These are phyloP conservation scores for Amblyornis subalaris DNA, from an alignment of 2,113 vertebrate species.

Conservation along the genomic window DNA sequence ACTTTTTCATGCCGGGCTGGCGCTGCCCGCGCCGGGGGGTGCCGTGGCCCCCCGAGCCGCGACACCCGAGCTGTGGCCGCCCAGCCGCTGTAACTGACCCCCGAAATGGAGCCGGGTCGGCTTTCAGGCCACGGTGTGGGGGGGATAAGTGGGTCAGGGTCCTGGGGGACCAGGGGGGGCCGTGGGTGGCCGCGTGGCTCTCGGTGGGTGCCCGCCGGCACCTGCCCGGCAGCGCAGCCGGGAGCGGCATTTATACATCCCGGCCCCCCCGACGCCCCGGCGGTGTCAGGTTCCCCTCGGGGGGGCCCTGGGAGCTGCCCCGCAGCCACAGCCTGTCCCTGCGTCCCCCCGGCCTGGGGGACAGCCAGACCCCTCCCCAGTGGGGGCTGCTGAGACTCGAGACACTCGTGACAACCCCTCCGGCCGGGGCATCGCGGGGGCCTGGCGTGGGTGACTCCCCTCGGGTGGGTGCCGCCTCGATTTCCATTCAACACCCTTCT, in stretches of 20 bases:
- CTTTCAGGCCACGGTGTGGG: neutral
- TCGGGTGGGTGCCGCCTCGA: neutral
- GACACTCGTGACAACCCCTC: neutral
- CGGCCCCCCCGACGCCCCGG: neutral
- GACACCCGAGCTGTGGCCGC: neutral
- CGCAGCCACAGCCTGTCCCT: neutral
- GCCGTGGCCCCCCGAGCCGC: neutral
- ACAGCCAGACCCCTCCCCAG: neutral
- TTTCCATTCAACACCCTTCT: neutral
- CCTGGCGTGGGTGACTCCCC: neutral
- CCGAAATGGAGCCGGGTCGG: slow-evolving; percentile 16
- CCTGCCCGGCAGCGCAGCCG: neutral
- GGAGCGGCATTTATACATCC: neutral
- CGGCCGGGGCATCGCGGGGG: neutral
- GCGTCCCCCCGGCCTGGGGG: neutral
- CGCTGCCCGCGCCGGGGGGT: neutral
- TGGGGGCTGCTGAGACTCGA: neutral
- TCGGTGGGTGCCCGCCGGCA: neutral
- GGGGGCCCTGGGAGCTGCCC: neutral
- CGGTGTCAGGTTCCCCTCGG: neutral
- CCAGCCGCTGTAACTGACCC: neutral
- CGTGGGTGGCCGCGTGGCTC: neutral
- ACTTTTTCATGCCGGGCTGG: slow-evolving; percentile 41
- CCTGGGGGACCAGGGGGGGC: neutral
- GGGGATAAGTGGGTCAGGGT: slow-evolving; percentile 11